Evolutionary conservation across 1,140 invertebrate genomes (phyloP), one percentile per base, ranked within the genome.

Genomic region (Eufriesea mexicana): DNA sequence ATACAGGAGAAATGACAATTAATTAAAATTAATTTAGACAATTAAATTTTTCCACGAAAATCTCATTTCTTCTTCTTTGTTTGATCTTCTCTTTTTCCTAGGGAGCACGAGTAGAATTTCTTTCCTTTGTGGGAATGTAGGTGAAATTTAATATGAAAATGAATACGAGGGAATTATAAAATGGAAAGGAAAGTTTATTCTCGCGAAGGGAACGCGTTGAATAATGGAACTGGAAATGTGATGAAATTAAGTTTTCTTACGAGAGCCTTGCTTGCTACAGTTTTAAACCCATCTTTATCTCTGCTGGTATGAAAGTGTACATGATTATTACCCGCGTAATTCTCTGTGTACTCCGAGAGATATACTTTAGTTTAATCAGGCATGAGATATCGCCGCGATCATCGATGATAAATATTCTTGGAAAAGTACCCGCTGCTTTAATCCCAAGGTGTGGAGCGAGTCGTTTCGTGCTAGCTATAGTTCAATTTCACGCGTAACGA

Each of bases 331-430:
- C 45, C 20, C 45, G n/a, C 25, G 73, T 62, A 35, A 47, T 75
- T 28, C 25, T 45, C 23, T 25, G n/a, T 25, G 45, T 49, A 49
- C 35, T 59, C 2, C n/a, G 42, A 16, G 42, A 59, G 42, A 45
- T 73, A 42, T 35, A 57, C 51, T 73, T 73, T 73, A 57, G 71
- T 45, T 73, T 73, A 73, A 73, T 73, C 71, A 57, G 71, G 54
- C 28, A 73, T 73, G 71, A 73, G 54, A 73, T 73, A 73, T 73
- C 10, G 71, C 54, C 28, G 9, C 25, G 35, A 74, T 74, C 35
- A 35, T 25, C 28, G 14, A 74, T 74, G 71, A 74, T 74, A 74
- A 59, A 74, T 73, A 59, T 23, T 10, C 55, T 12, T 35, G 51
- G n/a, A 42, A 45, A 25, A 59, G 71, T 42, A n/a, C 35, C n/a